Base-by-base conservation (phyloP, 2,888 invertebrate genomes). In the Pyrocoelia pectoralis region DNA sequence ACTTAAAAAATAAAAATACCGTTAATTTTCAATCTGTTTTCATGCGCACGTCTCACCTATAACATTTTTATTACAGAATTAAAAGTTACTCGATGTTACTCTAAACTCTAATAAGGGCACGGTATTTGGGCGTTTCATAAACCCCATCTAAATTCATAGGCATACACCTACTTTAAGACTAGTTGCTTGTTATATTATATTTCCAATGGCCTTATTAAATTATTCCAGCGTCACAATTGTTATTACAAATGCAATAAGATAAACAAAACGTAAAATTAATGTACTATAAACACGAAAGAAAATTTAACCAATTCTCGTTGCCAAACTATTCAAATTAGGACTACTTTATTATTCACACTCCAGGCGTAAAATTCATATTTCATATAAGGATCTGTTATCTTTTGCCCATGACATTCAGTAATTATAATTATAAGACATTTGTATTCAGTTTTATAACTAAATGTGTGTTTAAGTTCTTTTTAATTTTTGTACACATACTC, bases 11-110 rank as follows among this genome's bases (percentile, higher is more conserved):
- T 40, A 56, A 64, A 59, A 64, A 56, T 52, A 52, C 55, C 19
- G 74, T 51, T 77, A 79, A 80, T 80, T 79, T 80, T 76, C 78
- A 80, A 80, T 80, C 79, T 79, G 77, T 77, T 80, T 80, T 79
- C 80, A 60, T 70, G 73, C 77, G 72, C 80, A 80, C 80, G 80
- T 73, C 75, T 71, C 72, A 67, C 68, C 75, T 74, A 74, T 80
- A 78, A 79, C 76, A 70, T 75, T 77, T 79, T 79, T 79, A 76
- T 76, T 73, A 67, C 65, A 70, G 74, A 80, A 79, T 79, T 79
- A 79, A 78, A 75, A 76, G 73, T 77, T 76, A 68, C n/a, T n/a
- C n/a, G n/a, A 66, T 51, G 56, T 65, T 62, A 64, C 57, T 66
- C 60, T 68, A 15, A 65, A 65, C 65, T 64, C 57, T 58, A 61